Percentiles rank a stretch among this genome's conserved stretches.
These are phyloP conservation scores for Alouatta palliata DNA, from an alignment of 2,113 vertebrate genomes.

Conservation along the genomic window DNA sequence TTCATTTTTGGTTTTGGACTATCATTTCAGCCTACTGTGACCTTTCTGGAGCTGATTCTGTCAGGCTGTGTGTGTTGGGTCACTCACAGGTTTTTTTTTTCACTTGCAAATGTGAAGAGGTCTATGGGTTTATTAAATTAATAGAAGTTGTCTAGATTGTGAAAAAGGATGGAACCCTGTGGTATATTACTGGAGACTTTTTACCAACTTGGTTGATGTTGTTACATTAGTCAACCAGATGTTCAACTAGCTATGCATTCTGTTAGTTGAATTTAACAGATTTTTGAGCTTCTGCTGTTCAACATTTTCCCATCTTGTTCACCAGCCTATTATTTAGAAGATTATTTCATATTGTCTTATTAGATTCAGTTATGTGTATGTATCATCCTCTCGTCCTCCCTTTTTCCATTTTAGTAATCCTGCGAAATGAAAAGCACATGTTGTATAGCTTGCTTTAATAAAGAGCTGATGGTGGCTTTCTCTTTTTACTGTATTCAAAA, in stretches of 20 bases:
- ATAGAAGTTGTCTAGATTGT: not conserved
- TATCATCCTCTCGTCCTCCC: not conserved
- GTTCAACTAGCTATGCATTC: not conserved
- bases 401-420: conserved; percentile 37
- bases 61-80: not conserved
- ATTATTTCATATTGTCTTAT: conserved; percentile 17
- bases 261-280: conserved; percentile 42
- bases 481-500: not conserved
- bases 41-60: not conserved
- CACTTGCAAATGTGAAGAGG: not conserved
- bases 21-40: not conserved
- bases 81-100: not conserved
- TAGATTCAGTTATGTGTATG: conserved; percentile 1
- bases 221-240: conserved; percentile 27
- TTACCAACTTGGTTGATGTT: conserved; percentile 26
- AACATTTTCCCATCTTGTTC: conserved; percentile 16
- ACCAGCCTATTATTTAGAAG: conserved; percentile 31
- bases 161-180: not conserved
- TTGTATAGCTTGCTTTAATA: not conserved
- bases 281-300: conserved; percentile 44
- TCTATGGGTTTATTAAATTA: not conserved
- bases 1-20: conserved; percentile 20
- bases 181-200: not conserved
- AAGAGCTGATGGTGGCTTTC: not conserved
- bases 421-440: not conserved